Conservation (phyloP, 1,140 invertebrate species). For the Agrypnia vestita region DNA sequence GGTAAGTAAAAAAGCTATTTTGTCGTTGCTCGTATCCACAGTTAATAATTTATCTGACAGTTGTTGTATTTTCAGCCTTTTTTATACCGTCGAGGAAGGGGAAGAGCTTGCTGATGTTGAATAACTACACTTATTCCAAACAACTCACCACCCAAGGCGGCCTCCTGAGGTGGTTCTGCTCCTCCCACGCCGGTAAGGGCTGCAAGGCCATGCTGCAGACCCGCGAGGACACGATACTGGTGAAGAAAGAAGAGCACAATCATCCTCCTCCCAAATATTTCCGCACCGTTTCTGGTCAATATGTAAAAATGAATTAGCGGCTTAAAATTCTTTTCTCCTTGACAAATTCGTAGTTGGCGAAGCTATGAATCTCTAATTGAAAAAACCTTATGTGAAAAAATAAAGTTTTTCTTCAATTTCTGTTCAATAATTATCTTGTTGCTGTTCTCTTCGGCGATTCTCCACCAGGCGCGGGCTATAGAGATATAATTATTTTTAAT, state of each 20-base stretch:
- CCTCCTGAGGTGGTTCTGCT: neutral
- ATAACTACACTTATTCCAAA: neutral
- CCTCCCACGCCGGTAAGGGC: neutral
- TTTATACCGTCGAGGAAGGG: neutral
- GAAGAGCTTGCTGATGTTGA: neutral
- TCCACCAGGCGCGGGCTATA: too few relatives aligned
- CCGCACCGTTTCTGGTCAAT: neutral
- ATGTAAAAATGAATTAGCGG: neutral
- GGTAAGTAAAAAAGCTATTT: too few relatives aligned
- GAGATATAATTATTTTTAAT: too few relatives aligned
- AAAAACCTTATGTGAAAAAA: neutral
- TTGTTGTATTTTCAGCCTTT: too few relatives aligned
- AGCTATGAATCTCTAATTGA: neutral
- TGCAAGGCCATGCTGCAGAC: constrained; percentile 2
- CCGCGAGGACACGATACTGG: neutral
- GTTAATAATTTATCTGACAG: too few relatives aligned
- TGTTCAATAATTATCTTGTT: too few relatives aligned
- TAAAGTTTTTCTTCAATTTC: neutral
- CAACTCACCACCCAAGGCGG: neutral
- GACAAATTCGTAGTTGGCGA: neutral
- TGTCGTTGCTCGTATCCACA: too few relatives aligned
- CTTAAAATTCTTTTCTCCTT: neutral
- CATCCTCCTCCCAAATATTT: neutral
- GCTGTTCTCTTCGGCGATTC: too few relatives aligned
- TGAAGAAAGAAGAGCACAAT: neutral